Conservation (phyloP, 2,113 vertebrate species). For the Forbesichthys agassizii region DNA sequence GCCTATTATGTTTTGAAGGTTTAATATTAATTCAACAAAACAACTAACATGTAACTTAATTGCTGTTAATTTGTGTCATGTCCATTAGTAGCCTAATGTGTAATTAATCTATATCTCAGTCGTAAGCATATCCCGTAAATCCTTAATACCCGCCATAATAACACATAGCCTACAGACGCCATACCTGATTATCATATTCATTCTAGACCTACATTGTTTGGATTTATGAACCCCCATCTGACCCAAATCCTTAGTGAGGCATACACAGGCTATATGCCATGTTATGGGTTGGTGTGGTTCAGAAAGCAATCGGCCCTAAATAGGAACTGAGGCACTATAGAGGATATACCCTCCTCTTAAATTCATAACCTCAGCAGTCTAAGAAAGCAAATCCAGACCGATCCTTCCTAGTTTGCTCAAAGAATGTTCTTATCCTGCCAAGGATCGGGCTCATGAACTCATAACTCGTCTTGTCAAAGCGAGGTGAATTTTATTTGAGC, state of each 20-base stretch:
- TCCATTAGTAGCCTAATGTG: background rate
- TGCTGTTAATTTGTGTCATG: background rate
- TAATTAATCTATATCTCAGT: no score
- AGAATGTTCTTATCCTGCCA: conserved; percentile 55
- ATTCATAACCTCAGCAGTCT: conserved; percentile 44
- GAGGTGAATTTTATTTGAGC: conserved; percentile 51
- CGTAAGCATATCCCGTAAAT: no score
- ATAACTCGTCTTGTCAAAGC: conserved; percentile 57
- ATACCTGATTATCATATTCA: conserved; percentile 54
- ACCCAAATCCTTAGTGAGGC: conserved; percentile 21
- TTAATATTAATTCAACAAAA: background rate
- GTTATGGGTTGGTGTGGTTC: background rate
- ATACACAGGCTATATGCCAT: conserved; percentile 9
- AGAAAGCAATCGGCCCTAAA: background rate
- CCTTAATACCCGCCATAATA: conserved; percentile 21
- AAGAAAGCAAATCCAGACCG: conserved; percentile 3
- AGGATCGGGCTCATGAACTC: conserved; percentile 51
- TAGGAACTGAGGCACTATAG: background rate
- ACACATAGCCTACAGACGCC: conserved; percentile 24
- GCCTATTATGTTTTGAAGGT: background rate
- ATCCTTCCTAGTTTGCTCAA: conserved; percentile 30
- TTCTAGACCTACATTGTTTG: conserved; percentile 34
- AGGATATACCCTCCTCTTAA: conserved; percentile 7
- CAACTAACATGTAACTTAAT: background rate
- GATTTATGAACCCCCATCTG: conserved; percentile 26